Base-by-base conservation (phyloP, 64 coral and sea anemone genomes). In the Orbicella faveolata region DNA sequence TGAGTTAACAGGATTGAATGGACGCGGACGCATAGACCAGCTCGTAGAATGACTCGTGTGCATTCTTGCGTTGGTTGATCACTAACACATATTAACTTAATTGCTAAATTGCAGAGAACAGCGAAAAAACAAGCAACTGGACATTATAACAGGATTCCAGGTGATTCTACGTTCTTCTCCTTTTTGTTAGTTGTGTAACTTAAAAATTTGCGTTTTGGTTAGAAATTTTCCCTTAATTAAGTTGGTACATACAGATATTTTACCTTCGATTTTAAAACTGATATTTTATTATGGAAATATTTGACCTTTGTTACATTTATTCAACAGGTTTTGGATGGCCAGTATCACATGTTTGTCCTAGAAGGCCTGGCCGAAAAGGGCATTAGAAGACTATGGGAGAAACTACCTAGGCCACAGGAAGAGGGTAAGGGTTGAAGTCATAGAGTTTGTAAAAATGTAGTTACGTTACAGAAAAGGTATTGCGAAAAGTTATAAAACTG, bases 121-220 rank as follows among this genome's bases (percentile, higher is more conserved):
- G 34, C 78, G 90, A 77, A 91, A 18, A 37, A 95, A 81, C 75
- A 95, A 93, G 53, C 82, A 35, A 33, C 70, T 99, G 59, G 84
- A 99, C 37, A 99, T 99, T 15, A 93, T 99, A 21, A 99, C 97
- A 15, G 97, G 97, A 72, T 99, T 99, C 39, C 97, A 99, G 76
- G 92, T 97, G 51, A 20, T 66, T 80, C 7, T 48, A 59, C 55
- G 10, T 16, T 72, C n/a, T 25, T 14, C 67, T 13, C 1, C 19
- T 55, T 83, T 52, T 59, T 61, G 19, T 64, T n/a, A 15, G 11
- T 59, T 48, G 44, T 5, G 44, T 48, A 48, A 5, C 44, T 48
- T 48, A 48, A 48, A 48, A 3, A 48, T 48, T 48, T 6, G 44
- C 44, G 44, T 48, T 6, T 48, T 6, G 44, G 44, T 6, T 48